Percentiles rank a stretch among this genome's conserved stretches.
These are phyloP conservation scores for Ammodytes dubius DNA, from an alignment of 2,113 vertebrate genomes.

Conservation along the genomic window DNA sequence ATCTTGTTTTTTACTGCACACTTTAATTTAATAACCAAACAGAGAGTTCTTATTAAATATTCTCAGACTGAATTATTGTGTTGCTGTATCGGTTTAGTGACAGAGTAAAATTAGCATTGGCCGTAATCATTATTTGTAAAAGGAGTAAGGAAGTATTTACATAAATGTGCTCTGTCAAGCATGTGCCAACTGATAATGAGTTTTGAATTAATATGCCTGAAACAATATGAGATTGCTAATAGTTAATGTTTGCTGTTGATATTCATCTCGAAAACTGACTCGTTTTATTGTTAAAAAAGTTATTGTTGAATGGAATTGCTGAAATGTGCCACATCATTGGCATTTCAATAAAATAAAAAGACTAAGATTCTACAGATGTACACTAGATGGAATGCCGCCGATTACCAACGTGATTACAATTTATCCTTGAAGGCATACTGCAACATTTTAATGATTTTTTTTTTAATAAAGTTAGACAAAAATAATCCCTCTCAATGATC, in stretches of 20 bases:
- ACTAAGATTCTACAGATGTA: neutral
- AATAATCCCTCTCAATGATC: too few species aligned
- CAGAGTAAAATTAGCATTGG: neutral
- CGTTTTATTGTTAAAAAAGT: neutral
- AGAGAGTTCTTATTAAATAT: neutral
- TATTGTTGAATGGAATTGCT: neutral
- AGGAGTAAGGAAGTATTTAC: neutral
- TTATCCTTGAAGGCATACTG: neutral
- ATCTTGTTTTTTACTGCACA: neutral
- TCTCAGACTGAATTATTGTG: neutral
- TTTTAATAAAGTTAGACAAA: too few species aligned
- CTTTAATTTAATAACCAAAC: neutral
- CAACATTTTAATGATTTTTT: too few species aligned
- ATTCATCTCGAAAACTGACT: neutral
- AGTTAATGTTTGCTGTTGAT: neutral
- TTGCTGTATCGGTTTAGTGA: neutral
- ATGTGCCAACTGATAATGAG: neutral
- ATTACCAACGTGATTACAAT: neutral
- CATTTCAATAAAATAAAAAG: neutral
- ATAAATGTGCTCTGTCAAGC: constrained; percentile 4
- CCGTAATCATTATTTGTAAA: neutral
- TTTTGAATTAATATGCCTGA: neutral
- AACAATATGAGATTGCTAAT: neutral
- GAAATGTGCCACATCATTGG: neutral
- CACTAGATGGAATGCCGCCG: neutral